These are phyloP conservation scores for Cantharis rufa DNA, from an alignment of 2,888 invertebrate species.

Conservation along the genomic window DNA sequence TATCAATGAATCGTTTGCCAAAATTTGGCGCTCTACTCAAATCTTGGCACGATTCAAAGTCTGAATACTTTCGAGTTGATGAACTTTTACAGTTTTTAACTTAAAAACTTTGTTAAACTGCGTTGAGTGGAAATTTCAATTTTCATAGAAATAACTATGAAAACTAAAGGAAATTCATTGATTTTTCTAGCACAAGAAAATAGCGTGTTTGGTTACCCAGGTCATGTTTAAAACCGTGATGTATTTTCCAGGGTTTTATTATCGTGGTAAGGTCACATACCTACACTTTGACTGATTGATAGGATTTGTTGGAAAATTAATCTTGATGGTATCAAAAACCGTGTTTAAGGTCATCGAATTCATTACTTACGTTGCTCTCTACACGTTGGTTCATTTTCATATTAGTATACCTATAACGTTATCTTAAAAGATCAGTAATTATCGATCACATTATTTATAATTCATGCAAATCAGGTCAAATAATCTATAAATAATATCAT, in stretches of 20 bases:
- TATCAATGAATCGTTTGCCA: not conserved
- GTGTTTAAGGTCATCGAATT: slow-evolving; percentile 18
- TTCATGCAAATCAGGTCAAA: not conserved
- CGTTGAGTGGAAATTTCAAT: not conserved
- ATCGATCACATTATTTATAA: not conserved
- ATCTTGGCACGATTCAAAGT: not conserved
- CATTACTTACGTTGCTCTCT: slow-evolving; percentile 14
- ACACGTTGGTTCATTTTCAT: not conserved
- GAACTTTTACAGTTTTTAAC: not conserved
- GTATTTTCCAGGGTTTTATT: slow-evolving; percentile 10
- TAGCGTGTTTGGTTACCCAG: slow-evolving; percentile 19
- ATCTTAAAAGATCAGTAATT: not conserved
- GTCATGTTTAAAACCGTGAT: slow-evolving; percentile 12
- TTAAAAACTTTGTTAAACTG: not conserved
- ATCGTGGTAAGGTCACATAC: slow-evolving; percentile 15
- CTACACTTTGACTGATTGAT: slow-evolving; percentile 16
- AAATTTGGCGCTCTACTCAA: not conserved
- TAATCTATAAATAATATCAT: not conserved
- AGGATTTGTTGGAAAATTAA: slow-evolving; percentile 11
- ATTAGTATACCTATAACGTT: not conserved
- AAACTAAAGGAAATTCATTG: slow-evolving; percentile 14
- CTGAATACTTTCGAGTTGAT: not conserved
- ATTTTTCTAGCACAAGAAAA: slow-evolving; percentile 18
- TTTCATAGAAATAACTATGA: not conserved
- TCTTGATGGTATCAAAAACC: slow-evolving; percentile 8